Evolutionary conservation across 1,140 invertebrate genomes (phyloP).

Genomic region (Thrips palmi): DNA sequence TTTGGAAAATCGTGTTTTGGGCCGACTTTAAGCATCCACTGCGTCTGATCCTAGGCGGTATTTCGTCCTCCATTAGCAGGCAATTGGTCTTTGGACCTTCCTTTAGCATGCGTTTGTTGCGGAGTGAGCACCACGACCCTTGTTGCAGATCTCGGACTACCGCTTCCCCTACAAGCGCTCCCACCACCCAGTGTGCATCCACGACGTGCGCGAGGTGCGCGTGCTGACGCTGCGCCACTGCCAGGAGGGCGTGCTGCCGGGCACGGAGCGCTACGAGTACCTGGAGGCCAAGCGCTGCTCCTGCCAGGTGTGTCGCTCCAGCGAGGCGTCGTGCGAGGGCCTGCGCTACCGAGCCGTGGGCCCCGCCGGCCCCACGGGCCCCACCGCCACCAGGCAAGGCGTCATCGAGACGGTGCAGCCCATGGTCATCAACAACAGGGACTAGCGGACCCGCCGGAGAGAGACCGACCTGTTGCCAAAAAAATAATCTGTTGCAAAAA

Average conservation of each 20-base stretch:
- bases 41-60: too few species aligned
- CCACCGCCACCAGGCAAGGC: too few species aligned
- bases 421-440: too few species aligned
- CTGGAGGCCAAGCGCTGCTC: conserved; percentile 40
- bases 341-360: conserved; percentile 24
- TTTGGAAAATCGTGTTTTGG: too few species aligned
- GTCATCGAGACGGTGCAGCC: too few species aligned
- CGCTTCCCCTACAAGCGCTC: conserved; percentile 70
- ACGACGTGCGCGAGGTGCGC: conserved; percentile 35
- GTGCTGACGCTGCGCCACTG: conserved; percentile 38
- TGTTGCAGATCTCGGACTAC: conserved; percentile 55
- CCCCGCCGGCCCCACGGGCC: conserved; percentile 1
- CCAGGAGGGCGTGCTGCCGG: conserved; percentile 34
- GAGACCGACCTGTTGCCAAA: too few species aligned
- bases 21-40: too few species aligned
- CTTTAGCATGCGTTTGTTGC: not conserved
- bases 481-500: too few species aligned
- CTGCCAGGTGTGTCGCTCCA: conserved; percentile 32
- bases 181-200: conserved; percentile 66
- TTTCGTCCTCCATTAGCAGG: too few species aligned
- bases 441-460: too few species aligned
- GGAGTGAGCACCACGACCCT: not conserved
- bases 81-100: too few species aligned
- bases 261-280: conserved; percentile 36
- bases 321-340: conserved; percentile 32